These are phyloP conservation scores for Pseudochirops cupreus DNA, from an alignment of 2,797 vertebrate genomes.

Conservation along the genomic window DNA sequence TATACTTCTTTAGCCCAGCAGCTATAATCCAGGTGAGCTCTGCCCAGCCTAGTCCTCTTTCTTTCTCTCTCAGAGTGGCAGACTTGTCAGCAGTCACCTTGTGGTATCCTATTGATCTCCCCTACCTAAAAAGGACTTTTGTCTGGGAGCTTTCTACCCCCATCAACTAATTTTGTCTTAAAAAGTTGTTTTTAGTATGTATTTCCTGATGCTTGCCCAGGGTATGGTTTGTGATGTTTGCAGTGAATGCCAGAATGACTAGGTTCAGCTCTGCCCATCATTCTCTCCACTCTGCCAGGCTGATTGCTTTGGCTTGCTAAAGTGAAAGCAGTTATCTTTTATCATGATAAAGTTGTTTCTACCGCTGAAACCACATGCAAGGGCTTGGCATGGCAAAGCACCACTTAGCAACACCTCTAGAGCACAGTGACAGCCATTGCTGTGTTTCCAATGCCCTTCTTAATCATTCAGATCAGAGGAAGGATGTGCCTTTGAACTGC, in stretches of 20 bases:
- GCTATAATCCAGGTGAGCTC: not conserved
- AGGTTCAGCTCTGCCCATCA: not conserved
- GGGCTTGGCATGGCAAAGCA: conserved; percentile 52
- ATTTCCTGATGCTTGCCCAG: not conserved
- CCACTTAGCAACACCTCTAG: not conserved
- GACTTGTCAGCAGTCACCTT: not conserved
- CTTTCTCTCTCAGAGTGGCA: not conserved
- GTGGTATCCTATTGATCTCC: not conserved
- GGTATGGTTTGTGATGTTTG: not conserved
- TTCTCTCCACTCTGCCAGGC: not conserved
- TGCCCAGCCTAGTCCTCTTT: not conserved
- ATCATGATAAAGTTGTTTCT: conserved; percentile 43
- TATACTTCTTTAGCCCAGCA: not conserved
- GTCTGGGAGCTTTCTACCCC: not conserved
- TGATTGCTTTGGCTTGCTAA: fast-evolving
- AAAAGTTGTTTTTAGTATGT: not conserved
- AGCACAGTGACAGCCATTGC: not conserved
- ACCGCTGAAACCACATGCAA: not conserved
- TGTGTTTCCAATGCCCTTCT: conserved; percentile 60
- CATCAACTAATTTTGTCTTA: not conserved
- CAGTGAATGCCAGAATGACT: not conserved
- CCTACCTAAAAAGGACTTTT: not conserved
- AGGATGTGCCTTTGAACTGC: conserved; percentile 54
- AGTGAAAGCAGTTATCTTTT: conserved; percentile 49
- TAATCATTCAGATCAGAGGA: conserved; percentile 59